Conservation (phyloP, 1,140 invertebrate genomes). For the Zaprionus kolodkinae region DNA sequence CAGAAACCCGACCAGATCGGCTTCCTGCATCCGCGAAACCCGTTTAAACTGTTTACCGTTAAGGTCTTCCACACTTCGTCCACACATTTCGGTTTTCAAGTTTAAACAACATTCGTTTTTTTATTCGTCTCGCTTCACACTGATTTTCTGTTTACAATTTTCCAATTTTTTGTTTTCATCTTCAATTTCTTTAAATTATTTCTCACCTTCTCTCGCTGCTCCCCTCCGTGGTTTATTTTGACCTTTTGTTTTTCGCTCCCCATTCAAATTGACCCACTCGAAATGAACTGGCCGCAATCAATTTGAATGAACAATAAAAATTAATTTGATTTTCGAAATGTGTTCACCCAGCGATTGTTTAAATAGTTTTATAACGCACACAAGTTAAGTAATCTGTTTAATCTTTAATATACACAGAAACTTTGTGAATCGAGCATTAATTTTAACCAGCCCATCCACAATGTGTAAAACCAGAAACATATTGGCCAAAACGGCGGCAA, state of each 20-base stretch:
- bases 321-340: slow-evolving; percentile 14
- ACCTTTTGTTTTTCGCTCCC: background rate
- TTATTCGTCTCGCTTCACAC: slow-evolving; percentile 3
- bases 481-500: slow-evolving; percentile 12
- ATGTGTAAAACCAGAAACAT: slow-evolving; percentile 6
- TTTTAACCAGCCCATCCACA: background rate
- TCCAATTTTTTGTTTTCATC: slow-evolving; percentile 39
- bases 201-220: slow-evolving; percentile 12
- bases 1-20: slow-evolving; percentile 45
- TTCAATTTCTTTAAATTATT: slow-evolving; percentile 37
- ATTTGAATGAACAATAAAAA: slow-evolving; percentile 29
- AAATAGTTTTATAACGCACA: slow-evolving; percentile 20
- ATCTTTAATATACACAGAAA: slow-evolving; percentile 12
- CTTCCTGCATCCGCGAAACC: slow-evolving; percentile 41
- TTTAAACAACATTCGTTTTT: slow-evolving; percentile 40
- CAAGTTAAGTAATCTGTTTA: slow-evolving; percentile 20
- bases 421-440: background rate
- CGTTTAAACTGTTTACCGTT: slow-evolving; percentile 23
- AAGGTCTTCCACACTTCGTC: slow-evolving; percentile 14
- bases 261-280: slow-evolving; percentile 23
- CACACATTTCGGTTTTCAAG: slow-evolving; percentile 34
- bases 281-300: slow-evolving; percentile 14
- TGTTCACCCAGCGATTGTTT: background rate
- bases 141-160: slow-evolving; percentile 20
- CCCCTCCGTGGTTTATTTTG: background rate